Evolutionary conservation across 2,797 vertebrate genomes (phyloP), one percentile per base, ranked within the genome.

Genomic region (Leptoclinus maculatus): DNA sequence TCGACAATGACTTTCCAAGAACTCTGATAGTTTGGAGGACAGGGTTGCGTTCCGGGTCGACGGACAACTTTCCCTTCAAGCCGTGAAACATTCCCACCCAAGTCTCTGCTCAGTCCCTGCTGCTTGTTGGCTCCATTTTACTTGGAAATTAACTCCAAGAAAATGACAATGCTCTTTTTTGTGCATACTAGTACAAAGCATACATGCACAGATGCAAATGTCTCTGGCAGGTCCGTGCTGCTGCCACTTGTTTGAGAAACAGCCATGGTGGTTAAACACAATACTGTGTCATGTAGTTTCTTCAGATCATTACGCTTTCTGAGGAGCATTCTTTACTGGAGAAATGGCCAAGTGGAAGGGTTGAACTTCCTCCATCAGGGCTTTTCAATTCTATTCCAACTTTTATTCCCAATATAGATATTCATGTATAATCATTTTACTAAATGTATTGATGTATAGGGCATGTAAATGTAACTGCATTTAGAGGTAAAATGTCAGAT

Each of bases 1-100:
- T n/a, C 77, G 76, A 64, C 76, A 89, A 89, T 74, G 36, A 83
- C 73, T 92, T 92, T 90, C 74, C 91, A 89, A 84, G 84, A 78
- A 17, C 63, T 66, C n/a, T 13, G 27, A 74, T 19, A 2, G 67
- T 10, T 21, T 8, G 17, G 3, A 7, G 39, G 53, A 41, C 56
- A 36, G 43, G 29, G 65, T 57, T 34, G 43, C 16, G 49, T 58
- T 78, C 60, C 34, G 59, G 43, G 54, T 77, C 63, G 59, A 65
- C 49, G 67, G 71, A 69, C 43, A 27, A 41, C 45, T 73, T 49
- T 34, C 39, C 66, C 66, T 19, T 68, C 13, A 5, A 21, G 17
- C 69, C 21, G 36, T 65, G 13, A 83, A 58, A 45, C 32, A 41
- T 32, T 51, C 32, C 32, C 32, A 32, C n/a, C 41, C 16, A 17